Base-by-base conservation (phyloP, 2,888 invertebrate species). In the Antheraea assamensis region DNA sequence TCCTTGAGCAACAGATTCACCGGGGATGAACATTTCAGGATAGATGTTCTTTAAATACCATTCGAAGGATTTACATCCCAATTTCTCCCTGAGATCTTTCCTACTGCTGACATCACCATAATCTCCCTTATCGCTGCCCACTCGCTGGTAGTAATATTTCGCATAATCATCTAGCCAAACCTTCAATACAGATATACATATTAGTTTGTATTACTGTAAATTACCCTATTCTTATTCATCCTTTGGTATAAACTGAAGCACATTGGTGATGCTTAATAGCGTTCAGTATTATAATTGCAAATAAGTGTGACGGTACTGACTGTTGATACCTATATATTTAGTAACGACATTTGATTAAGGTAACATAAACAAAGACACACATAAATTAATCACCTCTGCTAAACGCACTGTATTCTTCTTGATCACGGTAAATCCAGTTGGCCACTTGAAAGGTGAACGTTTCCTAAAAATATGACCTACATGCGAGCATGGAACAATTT, bases 401-500 rank as follows among this genome's bases (percentile, higher is more conserved):
- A 99, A 95, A 81, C 99, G 96, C 77, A 99, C 97, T 30, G 99
- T 98, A 94, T 99, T 99, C 90, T 98, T 97, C 92, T 98, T 98
- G 77, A 99, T 95, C 70, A 99, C 99, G 94, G 99, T 99, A 72
- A 99, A 99, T 73, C 99, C 99, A 68, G 97, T 96, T 78, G 99
- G 96, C 99, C 99, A 99, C 94, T 99, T 99, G 95, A 99, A 99
- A 0, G 99, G 99, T 21, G 98, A 98, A 76, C 99, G 96, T 91
- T 99, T 99, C 79, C 99, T 96, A 95, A 99, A 99, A 88, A 99
- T 99, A 93, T 99, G 99, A 7, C 99, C 99, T 66, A 99, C 99
- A 92, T 99, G 99, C 10, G 99, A 99, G 89, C 99, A 99, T 1
- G 99, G 99, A 42, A 99, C 97, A 79, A 99, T 99, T 93, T 99